These are phyloP conservation scores for Eulithis prunata DNA, from an alignment of 2,888 invertebrate genomes.

Conservation along the genomic window DNA sequence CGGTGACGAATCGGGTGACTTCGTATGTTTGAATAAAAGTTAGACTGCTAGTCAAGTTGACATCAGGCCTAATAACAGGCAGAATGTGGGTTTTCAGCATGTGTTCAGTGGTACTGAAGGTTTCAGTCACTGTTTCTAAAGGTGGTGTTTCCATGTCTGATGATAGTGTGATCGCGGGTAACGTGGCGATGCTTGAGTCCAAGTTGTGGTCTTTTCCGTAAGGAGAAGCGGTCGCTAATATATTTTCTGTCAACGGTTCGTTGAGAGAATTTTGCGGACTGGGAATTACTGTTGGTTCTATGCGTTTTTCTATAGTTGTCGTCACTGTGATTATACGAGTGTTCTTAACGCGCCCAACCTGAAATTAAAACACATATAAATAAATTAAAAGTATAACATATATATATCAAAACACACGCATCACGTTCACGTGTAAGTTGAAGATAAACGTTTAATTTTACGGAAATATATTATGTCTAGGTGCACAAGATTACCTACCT, in stretches of 20 bases:
- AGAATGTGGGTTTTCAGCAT: conserved; percentile 95
- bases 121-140: conserved; percentile 94
- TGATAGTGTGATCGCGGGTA: conserved; percentile 91
- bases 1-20: conserved; percentile 93
- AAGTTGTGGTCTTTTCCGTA: conserved; percentile 88
- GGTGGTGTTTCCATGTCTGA: conserved; percentile 93
- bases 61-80: conserved; percentile 89
- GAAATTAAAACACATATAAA: conserved; percentile 34
- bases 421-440: too few species aligned
- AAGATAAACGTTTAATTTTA: neutral
- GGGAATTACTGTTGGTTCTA: conserved; percentile 84
- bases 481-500: conserved; percentile 87
- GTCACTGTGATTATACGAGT: conserved; percentile 95
- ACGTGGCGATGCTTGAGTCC: conserved; percentile 92
- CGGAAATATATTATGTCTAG: neutral
- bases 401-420: too few species aligned
- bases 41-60: conserved; percentile 89
- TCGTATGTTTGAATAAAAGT: conserved; percentile 96
- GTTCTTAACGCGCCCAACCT: conserved; percentile 94
- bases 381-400: too few species aligned
- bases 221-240: conserved; percentile 90
- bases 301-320: conserved; percentile 91
- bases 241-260: conserved; percentile 94
- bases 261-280: conserved; percentile 85
- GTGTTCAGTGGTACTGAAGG: conserved; percentile 95